phyloP scores from a whole-genome alignment of 2,113 vertebrate genomes.

The Cairina moschata region DNA sequence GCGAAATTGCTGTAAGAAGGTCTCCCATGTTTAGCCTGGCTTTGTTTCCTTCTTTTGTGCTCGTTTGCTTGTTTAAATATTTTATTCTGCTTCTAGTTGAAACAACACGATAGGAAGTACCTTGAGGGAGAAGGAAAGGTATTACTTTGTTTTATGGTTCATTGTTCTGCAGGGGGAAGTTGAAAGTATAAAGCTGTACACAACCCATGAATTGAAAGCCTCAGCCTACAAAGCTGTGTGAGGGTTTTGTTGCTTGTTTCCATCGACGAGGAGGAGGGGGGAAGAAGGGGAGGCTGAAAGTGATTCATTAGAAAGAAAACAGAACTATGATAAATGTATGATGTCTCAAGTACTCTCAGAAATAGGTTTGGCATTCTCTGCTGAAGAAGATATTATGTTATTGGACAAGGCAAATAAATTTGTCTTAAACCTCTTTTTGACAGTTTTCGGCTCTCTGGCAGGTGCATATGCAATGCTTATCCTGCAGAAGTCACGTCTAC shows the following conservation, averaged over 20 bases:
- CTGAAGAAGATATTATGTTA: background rate
- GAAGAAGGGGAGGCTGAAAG: background rate
- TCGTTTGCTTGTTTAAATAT: conserved; percentile 39
- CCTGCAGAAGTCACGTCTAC: background rate
- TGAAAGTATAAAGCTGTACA: background rate
- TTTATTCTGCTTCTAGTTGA: conserved; percentile 22
- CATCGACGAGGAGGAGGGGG: background rate
- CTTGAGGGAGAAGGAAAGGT: conserved; percentile 29
- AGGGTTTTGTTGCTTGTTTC: background rate
- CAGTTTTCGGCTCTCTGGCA: background rate
- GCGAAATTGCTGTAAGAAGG: background rate
- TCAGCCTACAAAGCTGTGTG: background rate
- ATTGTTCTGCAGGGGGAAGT: conserved; percentile 22
- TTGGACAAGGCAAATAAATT: background rate
- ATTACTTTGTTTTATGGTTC: conserved; percentile 35
- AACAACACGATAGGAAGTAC: conserved; percentile 17
- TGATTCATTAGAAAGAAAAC: background rate
- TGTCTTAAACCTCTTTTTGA: background rate
- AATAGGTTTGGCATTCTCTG: background rate
- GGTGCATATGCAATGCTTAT: background rate
- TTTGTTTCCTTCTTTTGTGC: background rate
- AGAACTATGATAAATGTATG: background rate
- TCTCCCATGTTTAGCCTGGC: background rate
- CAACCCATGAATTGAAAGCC: background rate
- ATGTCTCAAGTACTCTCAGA: background rate